Conservation (phyloP, 2,113 vertebrate species). For the Zapornia atra region DNA sequence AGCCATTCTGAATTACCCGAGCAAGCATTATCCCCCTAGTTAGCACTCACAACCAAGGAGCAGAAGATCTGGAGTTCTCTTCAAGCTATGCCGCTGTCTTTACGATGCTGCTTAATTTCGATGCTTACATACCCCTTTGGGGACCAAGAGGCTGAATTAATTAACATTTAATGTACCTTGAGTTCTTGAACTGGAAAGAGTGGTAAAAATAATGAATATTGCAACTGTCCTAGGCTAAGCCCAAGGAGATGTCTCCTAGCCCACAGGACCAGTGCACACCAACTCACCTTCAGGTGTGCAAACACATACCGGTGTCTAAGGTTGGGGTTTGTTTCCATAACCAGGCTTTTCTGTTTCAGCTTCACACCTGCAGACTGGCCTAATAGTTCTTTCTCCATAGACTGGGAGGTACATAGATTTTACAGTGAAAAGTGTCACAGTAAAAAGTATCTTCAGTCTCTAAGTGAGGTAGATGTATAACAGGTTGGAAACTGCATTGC, state of each 20-base stretch:
- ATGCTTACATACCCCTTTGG: background rate
- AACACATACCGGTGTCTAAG: background rate
- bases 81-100: background rate
- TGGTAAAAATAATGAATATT: constrained; percentile 16
- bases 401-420: background rate
- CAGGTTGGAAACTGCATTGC: constrained; percentile 20
- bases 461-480: constrained; percentile 6
- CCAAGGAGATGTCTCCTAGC: background rate
- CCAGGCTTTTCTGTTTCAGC: background rate
- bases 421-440: background rate
- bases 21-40: constrained; percentile 25
- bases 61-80: constrained; percentile 4
- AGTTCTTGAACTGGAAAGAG: constrained; percentile 13
- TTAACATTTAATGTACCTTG: constrained; percentile 29
- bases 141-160: constrained; percentile 15
- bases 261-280: background rate
- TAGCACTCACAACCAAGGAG: background rate
- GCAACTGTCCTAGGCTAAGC: background rate
- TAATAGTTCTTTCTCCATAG: background rate
- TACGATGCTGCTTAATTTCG: constrained; percentile 4
- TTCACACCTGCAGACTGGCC: background rate
- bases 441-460: background rate
- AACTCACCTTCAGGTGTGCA: background rate
- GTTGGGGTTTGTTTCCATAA: background rate
- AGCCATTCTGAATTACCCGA: constrained; percentile 22